Evolutionary conservation across 2,888 invertebrate species (phyloP), one percentile per base, ranked within the genome.

Genomic region (Lissocephala sabroskyi): DNA sequence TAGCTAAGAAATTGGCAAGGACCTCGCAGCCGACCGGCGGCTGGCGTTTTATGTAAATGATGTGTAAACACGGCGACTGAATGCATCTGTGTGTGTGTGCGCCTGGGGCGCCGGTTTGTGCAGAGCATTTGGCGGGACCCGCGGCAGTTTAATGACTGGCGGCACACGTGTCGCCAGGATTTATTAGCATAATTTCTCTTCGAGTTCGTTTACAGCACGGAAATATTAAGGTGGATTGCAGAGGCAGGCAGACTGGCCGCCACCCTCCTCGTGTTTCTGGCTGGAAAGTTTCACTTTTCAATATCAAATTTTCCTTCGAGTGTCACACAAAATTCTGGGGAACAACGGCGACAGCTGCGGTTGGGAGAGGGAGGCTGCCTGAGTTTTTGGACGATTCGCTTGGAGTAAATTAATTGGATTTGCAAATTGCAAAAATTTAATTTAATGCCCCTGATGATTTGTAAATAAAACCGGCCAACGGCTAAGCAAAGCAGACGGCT

Each of bases 371-470:
- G 3, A 33, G 11, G 33, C 2, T 73, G 71, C 66, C 78, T 74
- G 59, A 74, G 64, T 74, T 70, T 70, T 62, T 66, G 56, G 64
- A 64, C 64, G 71, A 77, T 77, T 73, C 64, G 71, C 57, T 64
- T 44, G n/a, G n/a, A n/a, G 71, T 68, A 58, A 77, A 77, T 73
- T 79, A 76, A 76, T 76, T 76, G 79, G 75, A 76, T 76, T 79
- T 76, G 66, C 79, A 79, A n/a, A 73, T 79, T 79, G 73, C 61
- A 23, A 51, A 62, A 71, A 58, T 76, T 32, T 67, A 76, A 70
- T 70, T 73, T 64, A 42, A 59, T 59, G 68, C 56, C 62, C 50
- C 57, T 56, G 36, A 41, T n/a, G 68, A 62, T 35, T 64, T 52
- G 65, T 64, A 67, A 62, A 73, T 62, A 70, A 59, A 62, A 42